phyloP scores from a whole-genome alignment of 2,797 vertebrate genomes.

The Sarcophilus harrisii region DNA sequence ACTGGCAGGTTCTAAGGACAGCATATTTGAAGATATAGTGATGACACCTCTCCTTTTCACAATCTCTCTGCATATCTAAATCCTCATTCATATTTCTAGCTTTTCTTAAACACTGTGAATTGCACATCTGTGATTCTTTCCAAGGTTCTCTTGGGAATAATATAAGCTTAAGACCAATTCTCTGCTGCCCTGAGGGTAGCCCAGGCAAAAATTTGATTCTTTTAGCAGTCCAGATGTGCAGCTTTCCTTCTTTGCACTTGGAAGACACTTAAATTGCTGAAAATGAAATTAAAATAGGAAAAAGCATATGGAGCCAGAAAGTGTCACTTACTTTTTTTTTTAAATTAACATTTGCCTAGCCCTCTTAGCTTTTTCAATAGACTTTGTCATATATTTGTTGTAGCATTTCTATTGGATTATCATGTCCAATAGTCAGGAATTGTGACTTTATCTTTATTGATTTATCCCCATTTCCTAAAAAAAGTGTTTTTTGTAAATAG shows the following conservation, averaged over 20 bases:
- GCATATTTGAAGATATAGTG: constrained; percentile 4
- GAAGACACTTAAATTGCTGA: neutral
- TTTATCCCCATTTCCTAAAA: neutral
- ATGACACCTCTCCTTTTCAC: neutral
- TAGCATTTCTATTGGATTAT: neutral
- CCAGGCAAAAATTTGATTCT: neutral
- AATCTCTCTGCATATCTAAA: neutral
- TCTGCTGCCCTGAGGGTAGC: neutral
- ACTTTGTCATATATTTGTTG: neutral
- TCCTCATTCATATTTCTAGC: neutral
- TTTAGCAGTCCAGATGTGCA: neutral
- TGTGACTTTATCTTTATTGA: neutral
- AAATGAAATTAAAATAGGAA: neutral
- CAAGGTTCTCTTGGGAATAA: neutral
- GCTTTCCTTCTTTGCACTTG: constrained; percentile 4
- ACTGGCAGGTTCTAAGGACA: neutral
- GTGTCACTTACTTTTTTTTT: neutral
- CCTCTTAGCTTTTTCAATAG: neutral
- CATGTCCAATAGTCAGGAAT: neutral
- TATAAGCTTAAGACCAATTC: neutral
- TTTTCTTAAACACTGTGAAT: neutral
- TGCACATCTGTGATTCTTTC: neutral
- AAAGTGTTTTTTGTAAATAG: neutral
- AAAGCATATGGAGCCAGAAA: neutral
- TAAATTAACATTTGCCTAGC: neutral